A percentile compares a stretch with the other conserved stretches of the same genome.
These are phyloP conservation scores for Ecliptopera silaceata DNA, from an alignment of 2,888 invertebrate genomes.

Conservation along the genomic window DNA sequence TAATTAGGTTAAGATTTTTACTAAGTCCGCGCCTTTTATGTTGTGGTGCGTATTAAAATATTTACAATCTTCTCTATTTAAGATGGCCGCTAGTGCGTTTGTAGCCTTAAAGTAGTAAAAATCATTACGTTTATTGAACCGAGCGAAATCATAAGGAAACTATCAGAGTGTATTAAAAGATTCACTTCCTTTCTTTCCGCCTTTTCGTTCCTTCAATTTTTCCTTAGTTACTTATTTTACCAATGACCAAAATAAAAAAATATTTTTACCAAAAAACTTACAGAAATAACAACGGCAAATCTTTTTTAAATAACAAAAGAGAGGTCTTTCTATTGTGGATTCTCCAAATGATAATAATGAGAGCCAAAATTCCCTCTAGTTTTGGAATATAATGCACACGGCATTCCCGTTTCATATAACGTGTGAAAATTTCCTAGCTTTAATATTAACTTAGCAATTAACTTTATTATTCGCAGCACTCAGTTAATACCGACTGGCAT, in stretches of 20 bases:
- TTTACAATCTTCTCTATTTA: too few relatives aligned
- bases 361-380: neutral
- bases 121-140: neutral
- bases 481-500: neutral
- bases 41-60: too few relatives aligned
- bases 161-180: neutral
- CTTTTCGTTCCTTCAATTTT: neutral
- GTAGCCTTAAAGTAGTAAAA: neutral
- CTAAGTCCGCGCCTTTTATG: too few relatives aligned
- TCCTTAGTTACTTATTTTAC: neutral
- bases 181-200: neutral
- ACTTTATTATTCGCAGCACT: neutral
- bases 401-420: neutral
- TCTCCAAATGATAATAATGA: neutral
- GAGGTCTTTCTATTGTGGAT: neutral
- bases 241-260: neutral
- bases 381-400: neutral
- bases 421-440: slow-evolving; percentile 27
- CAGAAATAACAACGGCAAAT: neutral
- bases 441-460: slow-evolving; percentile 42
- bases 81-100: too few relatives aligned
- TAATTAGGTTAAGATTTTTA: too few relatives aligned
- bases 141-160: too few relatives aligned
- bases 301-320: too few relatives aligned
- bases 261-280: neutral